These are phyloP conservation scores for Urechis unicinctus DNA, from an alignment of 2,888 invertebrate species.

Conservation along the genomic window DNA sequence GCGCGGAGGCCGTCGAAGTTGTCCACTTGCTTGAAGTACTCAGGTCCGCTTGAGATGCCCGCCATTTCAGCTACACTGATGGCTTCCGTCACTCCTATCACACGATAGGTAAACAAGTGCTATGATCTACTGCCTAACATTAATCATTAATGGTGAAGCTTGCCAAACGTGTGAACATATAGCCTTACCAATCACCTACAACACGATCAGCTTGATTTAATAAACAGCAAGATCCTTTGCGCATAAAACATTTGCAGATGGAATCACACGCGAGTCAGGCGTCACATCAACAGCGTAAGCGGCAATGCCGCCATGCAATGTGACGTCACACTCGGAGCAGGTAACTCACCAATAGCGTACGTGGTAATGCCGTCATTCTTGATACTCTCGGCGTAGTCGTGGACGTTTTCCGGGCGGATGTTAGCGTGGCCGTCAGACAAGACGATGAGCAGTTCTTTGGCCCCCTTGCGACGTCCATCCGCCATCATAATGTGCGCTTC, in stretches of 20 bases:
- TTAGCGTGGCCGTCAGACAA: slow-evolving; percentile 4
- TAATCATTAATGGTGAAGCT: too few species aligned
- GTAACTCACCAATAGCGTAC: background rate
- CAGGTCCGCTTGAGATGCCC: slow-evolving; percentile 1
- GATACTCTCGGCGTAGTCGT: background rate
- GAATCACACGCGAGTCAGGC: too few species aligned
- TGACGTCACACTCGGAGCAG: background rate
- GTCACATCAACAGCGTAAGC: too few species aligned
- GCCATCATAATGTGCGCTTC: background rate
- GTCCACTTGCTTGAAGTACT: background rate
- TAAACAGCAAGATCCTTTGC: too few species aligned
- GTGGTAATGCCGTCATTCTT: background rate
- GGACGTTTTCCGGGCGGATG: background rate
- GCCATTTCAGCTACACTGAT: background rate
- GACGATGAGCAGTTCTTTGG: slow-evolving; percentile 3
- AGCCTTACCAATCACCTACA: too few species aligned
- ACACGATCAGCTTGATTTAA: too few species aligned
- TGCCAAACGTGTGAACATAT: too few species aligned
- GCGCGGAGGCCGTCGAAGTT: background rate
- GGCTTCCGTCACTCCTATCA: background rate
- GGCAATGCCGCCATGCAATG: background rate
- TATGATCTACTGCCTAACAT: too few species aligned
- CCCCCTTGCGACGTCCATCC: background rate
- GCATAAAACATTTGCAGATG: too few species aligned
- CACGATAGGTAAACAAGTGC: too few species aligned